Conservation (phyloP, 2,113 vertebrate species). For the Gymnogyps californianus region DNA sequence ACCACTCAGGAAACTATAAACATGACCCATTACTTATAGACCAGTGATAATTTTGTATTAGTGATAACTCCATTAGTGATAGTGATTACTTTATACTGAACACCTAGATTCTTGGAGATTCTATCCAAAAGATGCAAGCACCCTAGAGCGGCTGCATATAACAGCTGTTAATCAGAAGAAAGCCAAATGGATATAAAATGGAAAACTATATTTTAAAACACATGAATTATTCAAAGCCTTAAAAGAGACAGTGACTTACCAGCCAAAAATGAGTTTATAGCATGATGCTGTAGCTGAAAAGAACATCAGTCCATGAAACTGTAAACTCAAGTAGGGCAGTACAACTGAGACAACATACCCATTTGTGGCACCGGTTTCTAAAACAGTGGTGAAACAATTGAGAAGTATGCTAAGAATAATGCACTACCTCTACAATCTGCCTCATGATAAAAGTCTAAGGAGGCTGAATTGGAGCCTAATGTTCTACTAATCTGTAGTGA, state of each 20-base stretch:
- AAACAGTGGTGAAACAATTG: neutral
- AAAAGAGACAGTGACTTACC: neutral
- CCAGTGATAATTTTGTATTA: neutral
- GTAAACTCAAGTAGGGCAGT: neutral
- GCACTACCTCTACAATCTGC: neutral
- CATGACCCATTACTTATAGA: neutral
- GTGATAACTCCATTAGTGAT: neutral
- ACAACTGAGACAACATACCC: neutral
- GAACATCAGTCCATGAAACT: neutral
- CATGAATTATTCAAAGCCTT: neutral
- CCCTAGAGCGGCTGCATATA: neutral
- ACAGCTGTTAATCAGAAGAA: neutral
- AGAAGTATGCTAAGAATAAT: neutral
- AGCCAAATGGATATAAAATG: neutral
- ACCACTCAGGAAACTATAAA: neutral
- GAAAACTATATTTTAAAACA: neutral
- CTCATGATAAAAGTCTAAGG: neutral
- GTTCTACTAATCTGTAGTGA: neutral
- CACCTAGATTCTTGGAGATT: neutral
- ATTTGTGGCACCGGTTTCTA: neutral
- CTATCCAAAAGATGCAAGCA: neutral
- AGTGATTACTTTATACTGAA: neutral
- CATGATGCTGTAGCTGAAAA: neutral
- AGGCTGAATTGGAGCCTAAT: neutral
- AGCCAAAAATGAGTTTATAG: neutral